Evolutionary conservation across 2,113 vertebrate genomes (phyloP).

Genomic region (Hippocampus barbouri): DNA sequence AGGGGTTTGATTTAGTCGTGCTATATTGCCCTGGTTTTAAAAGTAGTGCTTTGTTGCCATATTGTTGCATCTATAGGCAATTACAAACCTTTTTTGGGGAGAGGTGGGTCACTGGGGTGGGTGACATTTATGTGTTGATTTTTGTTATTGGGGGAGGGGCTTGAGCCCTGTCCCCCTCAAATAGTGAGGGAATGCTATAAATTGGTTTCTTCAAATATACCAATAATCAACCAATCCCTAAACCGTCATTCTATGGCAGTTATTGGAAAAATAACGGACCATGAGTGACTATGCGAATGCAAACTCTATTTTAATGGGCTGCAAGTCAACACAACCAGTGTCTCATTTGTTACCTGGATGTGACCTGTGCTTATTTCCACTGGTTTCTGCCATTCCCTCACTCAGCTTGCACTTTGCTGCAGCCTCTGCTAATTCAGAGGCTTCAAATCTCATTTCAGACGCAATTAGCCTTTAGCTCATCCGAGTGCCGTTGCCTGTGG

Average conservation of each 20-base stretch:
- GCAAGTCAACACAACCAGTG: conserved; percentile 31
- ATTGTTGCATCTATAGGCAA: background rate
- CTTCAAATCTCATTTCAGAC: conserved; percentile 74
- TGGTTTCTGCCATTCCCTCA: conserved; percentile 31
- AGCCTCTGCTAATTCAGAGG: conserved; percentile 64
- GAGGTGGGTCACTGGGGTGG: too few species aligned
- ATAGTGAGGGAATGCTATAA: background rate
- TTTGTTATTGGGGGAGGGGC: too few species aligned
- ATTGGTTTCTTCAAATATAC: background rate
- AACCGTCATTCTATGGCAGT: too few species aligned
- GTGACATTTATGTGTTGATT: too few species aligned
- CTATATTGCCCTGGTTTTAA: background rate
- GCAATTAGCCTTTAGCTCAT: conserved; percentile 75
- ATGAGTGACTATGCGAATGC: background rate
- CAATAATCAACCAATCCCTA: too few species aligned
- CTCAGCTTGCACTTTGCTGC: conserved; percentile 14
- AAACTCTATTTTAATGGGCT: conserved; percentile 6
- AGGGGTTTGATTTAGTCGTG: too few species aligned
- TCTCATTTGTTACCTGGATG: conserved; percentile 43
- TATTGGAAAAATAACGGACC: background rate
- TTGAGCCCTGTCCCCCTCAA: too few species aligned
- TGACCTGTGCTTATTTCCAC: conserved; percentile 46
- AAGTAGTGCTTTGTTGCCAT: background rate
- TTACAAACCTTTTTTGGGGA: too few species aligned
- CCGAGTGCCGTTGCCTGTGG: conserved; percentile 33